These are phyloP conservation scores for Limanda limanda DNA, from an alignment of 2,113 vertebrate species.

Conservation along the genomic window DNA sequence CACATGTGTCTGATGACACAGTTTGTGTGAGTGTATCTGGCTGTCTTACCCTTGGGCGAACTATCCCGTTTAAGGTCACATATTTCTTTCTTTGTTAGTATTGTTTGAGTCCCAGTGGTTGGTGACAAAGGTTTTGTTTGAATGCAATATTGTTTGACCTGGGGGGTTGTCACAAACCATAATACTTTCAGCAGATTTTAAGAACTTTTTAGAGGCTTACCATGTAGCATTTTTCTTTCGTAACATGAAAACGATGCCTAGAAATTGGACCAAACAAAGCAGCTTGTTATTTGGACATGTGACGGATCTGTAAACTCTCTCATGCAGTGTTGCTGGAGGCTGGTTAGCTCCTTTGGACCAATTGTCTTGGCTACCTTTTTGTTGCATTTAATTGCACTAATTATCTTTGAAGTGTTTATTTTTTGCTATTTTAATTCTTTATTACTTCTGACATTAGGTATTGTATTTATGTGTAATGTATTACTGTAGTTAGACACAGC, in stretches of 20 bases:
- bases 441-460: constrained; percentile 51
- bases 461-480: constrained; percentile 66
- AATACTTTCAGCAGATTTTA: constrained; percentile 2
- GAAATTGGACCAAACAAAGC: not conserved
- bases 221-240: not conserved
- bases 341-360: constrained; percentile 63
- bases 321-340: constrained; percentile 58
- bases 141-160: constrained; percentile 54
- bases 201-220: not conserved
- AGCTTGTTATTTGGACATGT: not conserved
- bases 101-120: constrained; percentile 1
- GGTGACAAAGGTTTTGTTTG: constrained; percentile 33
- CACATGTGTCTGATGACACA: no score
- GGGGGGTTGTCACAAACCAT: not conserved
- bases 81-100: constrained; percentile 15
- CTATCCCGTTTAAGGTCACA: constrained; percentile 43
- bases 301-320: constrained; percentile 4
- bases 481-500: constrained; percentile 64
- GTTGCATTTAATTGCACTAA: constrained; percentile 71
- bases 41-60: no score
- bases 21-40: no score
- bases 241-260: not conserved
- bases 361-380: constrained; percentile 56
- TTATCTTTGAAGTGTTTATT: constrained; percentile 29
- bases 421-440: constrained; percentile 26